Conservation (phyloP, 1,140 invertebrate species). For the Magallana ariakensis region DNA sequence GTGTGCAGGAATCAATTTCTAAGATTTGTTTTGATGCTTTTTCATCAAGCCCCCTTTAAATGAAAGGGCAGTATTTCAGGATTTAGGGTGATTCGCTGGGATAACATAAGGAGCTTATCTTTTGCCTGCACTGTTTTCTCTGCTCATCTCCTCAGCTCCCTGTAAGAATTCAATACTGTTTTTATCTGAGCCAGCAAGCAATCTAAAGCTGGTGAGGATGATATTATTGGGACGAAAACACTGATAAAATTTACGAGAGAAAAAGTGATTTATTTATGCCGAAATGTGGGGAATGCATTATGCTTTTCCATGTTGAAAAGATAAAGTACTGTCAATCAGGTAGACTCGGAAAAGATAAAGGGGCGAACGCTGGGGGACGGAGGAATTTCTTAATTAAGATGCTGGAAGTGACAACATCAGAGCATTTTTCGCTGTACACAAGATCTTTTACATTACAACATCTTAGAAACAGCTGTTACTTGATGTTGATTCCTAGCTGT, state of each 20-base stretch:
- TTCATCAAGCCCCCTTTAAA: not conserved
- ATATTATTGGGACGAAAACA: constrained; percentile 32
- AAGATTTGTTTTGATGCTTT: not conserved
- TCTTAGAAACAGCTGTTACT: too few relatives aligned
- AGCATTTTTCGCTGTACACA: not conserved
- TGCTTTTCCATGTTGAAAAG: constrained; percentile 24
- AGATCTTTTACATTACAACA: too few relatives aligned
- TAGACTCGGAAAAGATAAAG: not conserved
- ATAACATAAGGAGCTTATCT: constrained; percentile 9
- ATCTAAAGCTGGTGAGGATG: not conserved
- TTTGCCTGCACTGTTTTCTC: not conserved
- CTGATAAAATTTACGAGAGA: constrained; percentile 24
- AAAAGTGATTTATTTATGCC: constrained; percentile 4
- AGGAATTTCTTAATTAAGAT: constrained; percentile 31
- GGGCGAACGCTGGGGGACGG: not conserved
- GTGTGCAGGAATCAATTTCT: not conserved
- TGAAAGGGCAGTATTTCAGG: not conserved
- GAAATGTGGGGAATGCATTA: constrained; percentile 26
- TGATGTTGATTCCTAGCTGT: too few relatives aligned
- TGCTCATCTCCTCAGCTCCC: not conserved
- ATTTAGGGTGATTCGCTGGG: not conserved
- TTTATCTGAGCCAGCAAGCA: constrained; percentile 8
- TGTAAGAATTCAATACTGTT: constrained; percentile 9
- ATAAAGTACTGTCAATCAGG: constrained; percentile 28
- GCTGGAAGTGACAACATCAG: constrained; percentile 1